Percentiles rank a stretch among this genome's conserved stretches.
Evolutionary conservation across 2,888 invertebrate species (phyloP).

Genomic region (Acleris holmiana): DNA sequence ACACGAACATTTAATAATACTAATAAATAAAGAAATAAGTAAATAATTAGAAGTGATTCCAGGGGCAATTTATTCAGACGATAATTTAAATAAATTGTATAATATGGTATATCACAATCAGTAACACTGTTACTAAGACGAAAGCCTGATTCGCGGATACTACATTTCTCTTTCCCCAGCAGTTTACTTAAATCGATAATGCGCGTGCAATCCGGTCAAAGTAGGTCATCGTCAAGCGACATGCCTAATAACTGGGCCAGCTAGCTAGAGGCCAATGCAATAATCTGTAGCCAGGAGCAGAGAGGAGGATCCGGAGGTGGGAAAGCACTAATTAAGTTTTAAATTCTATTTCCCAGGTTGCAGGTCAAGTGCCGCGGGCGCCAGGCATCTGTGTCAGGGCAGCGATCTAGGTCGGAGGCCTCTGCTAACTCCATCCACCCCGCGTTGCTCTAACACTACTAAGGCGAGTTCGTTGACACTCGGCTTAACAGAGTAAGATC

Average conservation of each 20-base stretch:
- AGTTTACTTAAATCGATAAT: conserved; percentile 11
- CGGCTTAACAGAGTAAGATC: neutral
- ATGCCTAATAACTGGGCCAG: neutral
- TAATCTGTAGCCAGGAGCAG: neutral
- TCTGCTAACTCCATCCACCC: neutral
- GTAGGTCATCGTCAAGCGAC: conserved; percentile 7
- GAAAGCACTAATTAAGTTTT: neutral
- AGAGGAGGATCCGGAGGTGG: neutral
- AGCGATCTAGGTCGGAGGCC: conserved; percentile 1
- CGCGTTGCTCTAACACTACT: too few species aligned
- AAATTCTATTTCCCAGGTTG: neutral
- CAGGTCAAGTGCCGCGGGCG: neutral
- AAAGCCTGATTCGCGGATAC: too few species aligned
- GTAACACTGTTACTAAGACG: too few species aligned
- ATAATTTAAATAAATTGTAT: too few species aligned
- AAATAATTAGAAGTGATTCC: too few species aligned
- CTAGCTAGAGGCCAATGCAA: neutral
- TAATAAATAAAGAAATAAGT: too few species aligned
- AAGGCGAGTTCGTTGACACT: neutral
- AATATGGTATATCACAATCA: too few species aligned
- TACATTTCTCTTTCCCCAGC: neutral
- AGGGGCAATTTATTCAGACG: too few species aligned
- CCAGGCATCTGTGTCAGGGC: neutral
- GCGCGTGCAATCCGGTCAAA: conserved; percentile 15
- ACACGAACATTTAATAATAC: too few species aligned